Evolutionary conservation across 2,113 vertebrate species (phyloP).

Genomic region (Agapornis roseicollis): DNA sequence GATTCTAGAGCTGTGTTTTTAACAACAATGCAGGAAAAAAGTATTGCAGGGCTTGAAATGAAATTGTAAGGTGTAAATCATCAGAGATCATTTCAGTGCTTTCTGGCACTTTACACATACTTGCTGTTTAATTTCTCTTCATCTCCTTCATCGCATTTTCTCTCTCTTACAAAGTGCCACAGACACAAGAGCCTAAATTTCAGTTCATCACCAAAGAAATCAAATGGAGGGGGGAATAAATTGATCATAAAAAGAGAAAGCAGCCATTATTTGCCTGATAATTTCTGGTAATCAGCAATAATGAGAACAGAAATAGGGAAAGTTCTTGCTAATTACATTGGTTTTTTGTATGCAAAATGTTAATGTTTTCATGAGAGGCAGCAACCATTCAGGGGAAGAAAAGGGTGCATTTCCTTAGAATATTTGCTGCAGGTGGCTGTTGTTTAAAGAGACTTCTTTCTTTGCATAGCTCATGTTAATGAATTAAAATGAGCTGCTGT

Average conservation of each 20-base stretch:
- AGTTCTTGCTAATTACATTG: slow-evolving; percentile 40
- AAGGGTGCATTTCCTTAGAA: background rate
- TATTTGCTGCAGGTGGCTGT: slow-evolving; percentile 18
- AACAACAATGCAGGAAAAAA: background rate
- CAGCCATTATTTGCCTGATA: slow-evolving; percentile 48
- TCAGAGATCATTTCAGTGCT: background rate
- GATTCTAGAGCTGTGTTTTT: background rate
- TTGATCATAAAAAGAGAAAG: slow-evolving; percentile 47
- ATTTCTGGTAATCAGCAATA: slow-evolving; percentile 65
- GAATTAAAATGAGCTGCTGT: background rate
- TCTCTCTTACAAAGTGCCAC: background rate
- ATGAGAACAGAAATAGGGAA: slow-evolving; percentile 61
- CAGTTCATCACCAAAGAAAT: slow-evolving; percentile 44
- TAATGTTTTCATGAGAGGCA: slow-evolving; percentile 39
- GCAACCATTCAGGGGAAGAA: background rate
- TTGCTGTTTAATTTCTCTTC: slow-evolving; percentile 20
- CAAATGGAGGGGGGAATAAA: slow-evolving; percentile 42
- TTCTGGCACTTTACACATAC: background rate
- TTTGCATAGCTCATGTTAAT: background rate
- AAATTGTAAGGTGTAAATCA: background rate
- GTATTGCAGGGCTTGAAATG: background rate
- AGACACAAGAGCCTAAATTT: slow-evolving; percentile 26
- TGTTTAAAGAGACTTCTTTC: background rate
- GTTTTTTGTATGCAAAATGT: slow-evolving; percentile 36
- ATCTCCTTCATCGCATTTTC: background rate